Evolutionary conservation across 2,797 vertebrate species (phyloP).

Genomic region (Borostomias antarcticus): DNA sequence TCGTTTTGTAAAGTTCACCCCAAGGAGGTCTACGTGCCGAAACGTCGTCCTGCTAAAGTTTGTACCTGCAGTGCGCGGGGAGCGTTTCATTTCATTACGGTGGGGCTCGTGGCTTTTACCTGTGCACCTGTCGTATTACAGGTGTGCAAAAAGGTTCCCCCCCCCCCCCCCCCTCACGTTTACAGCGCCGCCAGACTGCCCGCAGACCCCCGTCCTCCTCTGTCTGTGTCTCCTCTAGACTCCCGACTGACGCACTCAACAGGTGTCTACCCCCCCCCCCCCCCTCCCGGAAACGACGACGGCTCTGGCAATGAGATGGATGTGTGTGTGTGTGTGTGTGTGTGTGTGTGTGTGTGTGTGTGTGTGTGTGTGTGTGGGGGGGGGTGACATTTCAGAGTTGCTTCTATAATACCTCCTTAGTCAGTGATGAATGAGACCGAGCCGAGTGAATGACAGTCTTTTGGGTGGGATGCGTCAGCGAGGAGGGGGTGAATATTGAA

Average conservation of each 20-base stretch:
- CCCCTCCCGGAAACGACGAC: too few species aligned
- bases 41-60: too few species aligned
- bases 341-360: too few species aligned
- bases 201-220: background rate
- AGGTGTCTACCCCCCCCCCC: too few species aligned
- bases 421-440: slow-evolving; percentile 18
- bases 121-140: too few species aligned
- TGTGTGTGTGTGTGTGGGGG: slow-evolving; percentile 2
- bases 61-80: too few species aligned
- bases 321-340: too few species aligned
- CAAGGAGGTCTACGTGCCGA: background rate
- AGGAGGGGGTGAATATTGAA: slow-evolving; percentile 40
- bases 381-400: slow-evolving; percentile 22
- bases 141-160: too few species aligned
- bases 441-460: slow-evolving; percentile 19
- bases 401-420: slow-evolving; percentile 10
- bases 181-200: background rate
- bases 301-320: background rate
- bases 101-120: too few species aligned
- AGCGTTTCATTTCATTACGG: too few species aligned
- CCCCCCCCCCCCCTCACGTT: too few species aligned
- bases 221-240: background rate
- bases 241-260: slow-evolving; percentile 9
- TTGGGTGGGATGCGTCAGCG: background rate
- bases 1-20: too few species aligned